Base-by-base conservation (phyloP, 2,797 vertebrate genomes). In the Zonotrichia albicollis region DNA sequence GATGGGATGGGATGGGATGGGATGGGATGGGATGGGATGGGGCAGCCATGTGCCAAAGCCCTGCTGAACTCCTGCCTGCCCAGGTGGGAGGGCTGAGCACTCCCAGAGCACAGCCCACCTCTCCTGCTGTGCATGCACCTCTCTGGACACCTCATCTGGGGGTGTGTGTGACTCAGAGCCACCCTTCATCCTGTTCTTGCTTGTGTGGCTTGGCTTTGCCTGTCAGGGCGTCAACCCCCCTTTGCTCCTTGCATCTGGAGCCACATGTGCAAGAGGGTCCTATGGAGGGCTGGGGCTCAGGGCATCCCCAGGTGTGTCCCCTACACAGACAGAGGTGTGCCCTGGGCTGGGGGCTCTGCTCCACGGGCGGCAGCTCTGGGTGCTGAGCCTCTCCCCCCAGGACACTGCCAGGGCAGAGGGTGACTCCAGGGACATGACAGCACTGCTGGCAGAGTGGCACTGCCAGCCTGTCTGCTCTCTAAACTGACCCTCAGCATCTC, bases 221-320 rank as follows among this genome's bases (percentile, higher is more conserved):
- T 45, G 23, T 10, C 61, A 40, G 43, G 13, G 13, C 27, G 22
- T 32, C 76, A 89, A 74, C 43, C 11, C 16, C 34, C 15, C 48
- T 86, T 58, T 34, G 30, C 15, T 81, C 64, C 71, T 82, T 65
- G 43, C 17, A 25, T 32, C 38, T 15, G 21, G 30, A 62, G 5
- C 62, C 19, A 5, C 14, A 1, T 0, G 0, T 29, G 68, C 43
- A 27, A 57, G 79, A 62, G 25, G 9, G 10, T 45, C 75, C 43
- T 38, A 0, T 5, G 19, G 38, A 76, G 61, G 5, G 64, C 3
- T 2, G 5, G 13, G 38, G 11, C 2, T 26, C 1, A 0, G 11
- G 25, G 34, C 64, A 54, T 16, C 18, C 64, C 42, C 0, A 0
- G 9, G 22, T 30, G 17, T 30, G 2, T 54, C 27, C 45, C 9